Conservation (phyloP, 2,888 invertebrate genomes). For the Xestia c-nigrum region DNA sequence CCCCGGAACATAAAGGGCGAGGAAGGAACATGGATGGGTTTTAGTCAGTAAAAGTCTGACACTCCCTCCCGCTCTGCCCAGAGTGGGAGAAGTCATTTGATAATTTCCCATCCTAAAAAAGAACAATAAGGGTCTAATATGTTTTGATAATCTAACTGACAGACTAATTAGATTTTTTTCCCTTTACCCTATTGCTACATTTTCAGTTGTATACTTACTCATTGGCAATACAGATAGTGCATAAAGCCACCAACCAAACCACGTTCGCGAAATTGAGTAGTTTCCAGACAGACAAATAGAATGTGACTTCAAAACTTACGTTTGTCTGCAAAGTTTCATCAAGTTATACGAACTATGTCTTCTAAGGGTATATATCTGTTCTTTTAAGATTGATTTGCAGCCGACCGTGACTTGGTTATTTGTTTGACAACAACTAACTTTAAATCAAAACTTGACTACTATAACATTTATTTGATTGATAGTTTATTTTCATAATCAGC, state of each 20-base stretch:
- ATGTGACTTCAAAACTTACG: conserved; percentile 37
- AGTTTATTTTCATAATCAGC: neutral
- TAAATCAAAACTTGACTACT: neutral
- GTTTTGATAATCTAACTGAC: no score
- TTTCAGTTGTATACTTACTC: neutral
- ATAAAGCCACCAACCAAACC: neutral
- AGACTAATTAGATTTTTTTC: no score
- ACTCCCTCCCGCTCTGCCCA: no score
- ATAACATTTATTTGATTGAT: neutral
- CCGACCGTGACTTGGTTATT: neutral
- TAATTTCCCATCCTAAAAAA: no score
- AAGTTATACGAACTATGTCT: conserved; percentile 28
- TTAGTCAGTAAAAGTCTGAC: no score
- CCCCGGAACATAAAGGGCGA: no score
- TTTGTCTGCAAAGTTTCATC: conserved; percentile 33
- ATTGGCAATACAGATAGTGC: neutral
- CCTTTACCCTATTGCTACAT: no score
- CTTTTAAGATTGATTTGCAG: conserved; percentile 6
- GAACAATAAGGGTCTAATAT: no score
- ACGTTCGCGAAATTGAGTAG: conserved; percentile 34
- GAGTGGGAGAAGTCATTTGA: no score
- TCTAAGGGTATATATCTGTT: neutral
- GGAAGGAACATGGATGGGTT: no score
- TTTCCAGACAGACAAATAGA: conserved; percentile 50
- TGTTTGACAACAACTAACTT: neutral